A percentile compares a stretch with the other conserved stretches of the same genome.
Conservation (phyloP, 2,113 vertebrate genomes). For the Hipposideros armiger region DNA sequence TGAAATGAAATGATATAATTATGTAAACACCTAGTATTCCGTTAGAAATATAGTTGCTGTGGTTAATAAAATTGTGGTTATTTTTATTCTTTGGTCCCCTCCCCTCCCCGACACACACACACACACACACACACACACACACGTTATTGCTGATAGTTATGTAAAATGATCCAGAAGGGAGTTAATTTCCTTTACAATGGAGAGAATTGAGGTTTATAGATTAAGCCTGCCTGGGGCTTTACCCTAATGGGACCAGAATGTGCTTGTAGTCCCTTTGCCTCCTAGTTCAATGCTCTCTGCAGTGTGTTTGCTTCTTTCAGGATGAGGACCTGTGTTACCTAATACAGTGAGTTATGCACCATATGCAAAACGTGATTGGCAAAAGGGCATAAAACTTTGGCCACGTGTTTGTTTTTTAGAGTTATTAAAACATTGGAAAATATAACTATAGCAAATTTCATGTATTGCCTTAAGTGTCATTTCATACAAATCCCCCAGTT, state of each 20-base stretch:
- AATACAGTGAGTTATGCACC: background rate
- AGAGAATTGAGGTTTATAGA: background rate
- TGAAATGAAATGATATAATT: background rate
- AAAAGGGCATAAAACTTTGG: background rate
- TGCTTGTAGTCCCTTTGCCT: rapidly evolving
- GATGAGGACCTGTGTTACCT: background rate
- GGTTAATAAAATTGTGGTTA: background rate
- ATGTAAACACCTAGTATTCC: background rate
- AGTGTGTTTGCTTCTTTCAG: background rate
- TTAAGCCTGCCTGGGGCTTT: background rate
- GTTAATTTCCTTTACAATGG: background rate
- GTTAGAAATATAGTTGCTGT: background rate
- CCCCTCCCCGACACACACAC: no score
- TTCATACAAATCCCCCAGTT: background rate
- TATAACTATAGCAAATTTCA: background rate
- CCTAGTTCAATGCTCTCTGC: background rate
- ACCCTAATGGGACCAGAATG: background rate
- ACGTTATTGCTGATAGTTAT: background rate
- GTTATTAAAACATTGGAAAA: background rate
- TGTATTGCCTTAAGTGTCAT: background rate
- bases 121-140: no score
- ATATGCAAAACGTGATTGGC: background rate
- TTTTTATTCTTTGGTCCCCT: constrained; percentile 5
- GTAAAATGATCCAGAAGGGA: background rate
- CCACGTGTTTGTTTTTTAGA: background rate